Evolutionary conservation across 30 jellyfish, hydroid and myxozoan species (phyloP), one percentile per base, ranked within the genome.

Genomic region (Phacellophora camtschatica): DNA sequence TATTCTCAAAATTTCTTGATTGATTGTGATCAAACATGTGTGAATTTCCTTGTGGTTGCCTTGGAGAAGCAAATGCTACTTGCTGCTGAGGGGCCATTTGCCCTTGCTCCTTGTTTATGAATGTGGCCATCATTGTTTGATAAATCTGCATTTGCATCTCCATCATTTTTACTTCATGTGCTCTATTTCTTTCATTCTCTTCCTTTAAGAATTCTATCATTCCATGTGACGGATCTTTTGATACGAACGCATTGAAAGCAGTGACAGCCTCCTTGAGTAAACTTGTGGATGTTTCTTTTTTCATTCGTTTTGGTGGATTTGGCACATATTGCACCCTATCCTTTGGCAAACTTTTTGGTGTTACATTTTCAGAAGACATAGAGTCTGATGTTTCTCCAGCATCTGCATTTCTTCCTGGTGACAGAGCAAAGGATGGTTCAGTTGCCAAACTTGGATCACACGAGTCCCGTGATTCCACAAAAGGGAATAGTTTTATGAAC

Each of bases 391-490:
- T 37, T 30, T 65, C 78, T 25, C 61, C 59, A 11, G 63, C 15
- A 30, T 15, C 62, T 65, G 63, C 24, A 65, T 32, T 32, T 13
- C 61, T 30, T 35, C 3, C 78, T 33, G 58, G 22, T 65, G 62
- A 5, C n/a, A 25, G 49, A 2, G 43, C 74, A 10, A 65, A 65
- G 11, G 77, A 73, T 27, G 86, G 86, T 12, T 73, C 81, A 16
- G 43, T 4, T 13, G 88, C 80, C 61, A 49, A 59, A 49, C 63
- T 59, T 20, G 88, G 88, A 41, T 76, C 28, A 32, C 88, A 76
- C 0, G 88, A 76, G 63, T 76, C 88, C 55, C 70, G 42, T 13
- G 90, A 59, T 53, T 59, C 77, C 12, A 78, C 82, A 42, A 78
- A 78, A 39, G 68, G 82, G 55, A 36, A 78, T 62, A 59, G 62